Evolutionary conservation across 2,888 invertebrate species (phyloP), one percentile per base, ranked within the genome.

Genomic region (Tenthredo notha): DNA sequence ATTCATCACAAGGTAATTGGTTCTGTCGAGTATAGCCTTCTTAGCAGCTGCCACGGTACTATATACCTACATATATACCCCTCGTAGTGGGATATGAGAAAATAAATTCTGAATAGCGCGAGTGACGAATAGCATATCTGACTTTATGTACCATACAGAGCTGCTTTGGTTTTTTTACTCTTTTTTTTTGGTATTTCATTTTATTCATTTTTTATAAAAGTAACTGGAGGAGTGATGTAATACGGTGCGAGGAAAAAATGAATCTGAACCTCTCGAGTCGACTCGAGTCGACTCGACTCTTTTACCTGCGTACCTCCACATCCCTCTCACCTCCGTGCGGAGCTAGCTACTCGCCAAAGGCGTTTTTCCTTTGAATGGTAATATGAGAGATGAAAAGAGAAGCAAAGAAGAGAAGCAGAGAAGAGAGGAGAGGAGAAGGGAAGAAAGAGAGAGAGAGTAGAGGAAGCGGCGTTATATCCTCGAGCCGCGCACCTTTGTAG

Each of bases 281-380:
- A 47, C 10, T 47, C 47, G 47, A 47, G 12, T 43, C 43, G 43
- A 43, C 43, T 43, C 43, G 43, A 43, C 12, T 47, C n/a, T 54
- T 54, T 54, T 54, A 54, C 54, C 54, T 54, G 54, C 15, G 47
- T 47, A 47, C 15, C 12, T 12, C 12, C 40, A n/a, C 72, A 43
- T 25, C 21, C 74, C 15, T 67, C 67, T 67, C 67, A 33, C 15
- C 67, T 6, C 4, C 67, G 6, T n/a, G n/a, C 2, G 6, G 18
- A 67, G 33, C 67, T 33, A 67, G 67, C 67, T 33, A 67, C 67
- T 67, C 67, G 67, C 67, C 67, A 67, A 67, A 67, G 67, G 67
- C 67, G 67, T 67, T 67, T 67, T 67, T 67, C 80, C 61, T 80
- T 61, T 80, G 58, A 80, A 80, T 80, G 80, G 80, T 80, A 67